phyloP scores from a whole-genome alignment of 2,888 invertebrate species.

The Sinodicranocentrus sp. region DNA sequence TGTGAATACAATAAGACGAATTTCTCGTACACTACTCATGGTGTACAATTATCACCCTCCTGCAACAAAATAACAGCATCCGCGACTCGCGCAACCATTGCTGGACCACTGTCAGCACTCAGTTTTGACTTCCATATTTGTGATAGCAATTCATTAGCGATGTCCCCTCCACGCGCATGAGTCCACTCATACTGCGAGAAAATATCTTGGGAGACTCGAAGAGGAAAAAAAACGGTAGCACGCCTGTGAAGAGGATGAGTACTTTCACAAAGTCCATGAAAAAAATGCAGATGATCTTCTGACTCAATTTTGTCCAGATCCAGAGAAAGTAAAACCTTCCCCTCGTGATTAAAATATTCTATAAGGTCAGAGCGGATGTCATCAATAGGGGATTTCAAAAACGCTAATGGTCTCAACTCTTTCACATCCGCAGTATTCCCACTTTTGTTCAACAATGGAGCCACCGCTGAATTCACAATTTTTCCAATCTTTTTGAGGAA shows the following conservation, averaged over 20 bases:
- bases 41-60: conserved; percentile 72
- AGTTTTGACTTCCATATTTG: conserved; percentile 57
- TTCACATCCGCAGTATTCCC: neutral
- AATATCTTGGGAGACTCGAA: conserved; percentile 62
- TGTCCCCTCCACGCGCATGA: conserved; percentile 56
- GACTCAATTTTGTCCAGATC: conserved; percentile 64
- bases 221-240: conserved; percentile 71
- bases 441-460: conserved; percentile 27
- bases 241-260: conserved; percentile 69
- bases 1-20: too few species aligned
- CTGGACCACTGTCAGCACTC: conserved; percentile 68
- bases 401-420: neutral
- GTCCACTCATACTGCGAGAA: conserved; percentile 54
- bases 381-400: conserved; percentile 34
- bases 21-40: too few species aligned
- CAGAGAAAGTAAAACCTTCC: conserved; percentile 65
- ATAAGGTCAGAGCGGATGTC: conserved; percentile 67
- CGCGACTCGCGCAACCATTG: conserved; percentile 72
- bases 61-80: conserved; percentile 68
- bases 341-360: conserved; percentile 62
- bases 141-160: conserved; percentile 61
- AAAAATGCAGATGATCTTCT: conserved; percentile 64
- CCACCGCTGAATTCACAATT: conserved; percentile 57
- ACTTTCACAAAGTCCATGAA: conserved; percentile 76
- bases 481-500: conserved; percentile 57